Evolutionary conservation across 2,113 vertebrate species (phyloP).

Genomic region (Candoia aspera): DNA sequence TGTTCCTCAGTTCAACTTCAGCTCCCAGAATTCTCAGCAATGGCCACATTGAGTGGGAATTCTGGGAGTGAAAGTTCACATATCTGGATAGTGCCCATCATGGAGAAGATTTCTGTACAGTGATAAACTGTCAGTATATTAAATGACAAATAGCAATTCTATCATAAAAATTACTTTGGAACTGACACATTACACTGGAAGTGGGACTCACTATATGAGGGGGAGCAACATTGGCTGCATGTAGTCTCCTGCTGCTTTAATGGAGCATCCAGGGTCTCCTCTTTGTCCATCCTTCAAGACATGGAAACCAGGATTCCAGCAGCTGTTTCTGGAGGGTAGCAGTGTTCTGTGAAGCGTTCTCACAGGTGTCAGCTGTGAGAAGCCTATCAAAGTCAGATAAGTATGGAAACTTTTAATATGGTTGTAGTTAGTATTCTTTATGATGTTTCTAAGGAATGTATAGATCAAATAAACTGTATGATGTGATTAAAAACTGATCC

Average conservation of each 20-base stretch:
- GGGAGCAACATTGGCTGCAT: background rate
- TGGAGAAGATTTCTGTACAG: too few species aligned
- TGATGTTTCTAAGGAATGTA: background rate
- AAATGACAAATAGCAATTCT: background rate
- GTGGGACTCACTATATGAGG: background rate
- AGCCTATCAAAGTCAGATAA: background rate
- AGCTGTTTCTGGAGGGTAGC: background rate
- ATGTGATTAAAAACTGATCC: background rate
- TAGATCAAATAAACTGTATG: background rate
- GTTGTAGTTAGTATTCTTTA: background rate
- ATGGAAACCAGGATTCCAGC: background rate
- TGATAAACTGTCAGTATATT: slow-evolving; percentile 40
- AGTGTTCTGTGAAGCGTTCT: background rate
- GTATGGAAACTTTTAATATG: background rate
- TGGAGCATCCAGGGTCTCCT: background rate
- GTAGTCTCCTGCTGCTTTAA: background rate
- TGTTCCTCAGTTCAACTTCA: too few species aligned
- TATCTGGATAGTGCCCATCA: too few species aligned
- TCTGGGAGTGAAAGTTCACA: too few species aligned
- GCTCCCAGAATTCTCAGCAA: too few species aligned
- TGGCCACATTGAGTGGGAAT: too few species aligned
- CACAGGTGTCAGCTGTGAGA: background rate
- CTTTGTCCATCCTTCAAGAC: background rate
- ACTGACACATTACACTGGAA: background rate
- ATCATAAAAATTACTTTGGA: slow-evolving; percentile 13